Evolutionary conservation across 2,113 vertebrate species (phyloP).

Genomic region (Desmodus rotundus): DNA sequence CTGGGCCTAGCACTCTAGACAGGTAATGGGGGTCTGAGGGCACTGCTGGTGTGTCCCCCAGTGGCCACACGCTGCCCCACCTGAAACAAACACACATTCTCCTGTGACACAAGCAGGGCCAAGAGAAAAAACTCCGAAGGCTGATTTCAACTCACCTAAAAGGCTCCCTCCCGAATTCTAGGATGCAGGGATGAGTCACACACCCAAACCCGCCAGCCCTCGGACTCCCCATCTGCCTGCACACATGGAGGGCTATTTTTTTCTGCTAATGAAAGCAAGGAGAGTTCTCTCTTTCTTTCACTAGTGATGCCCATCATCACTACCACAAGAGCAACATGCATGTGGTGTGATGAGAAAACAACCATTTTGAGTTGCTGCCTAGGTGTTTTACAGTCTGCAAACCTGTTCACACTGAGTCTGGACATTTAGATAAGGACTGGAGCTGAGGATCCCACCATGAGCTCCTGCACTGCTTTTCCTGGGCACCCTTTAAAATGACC

Average conservation of each 20-base stretch:
- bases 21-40: neutral
- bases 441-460: neutral
- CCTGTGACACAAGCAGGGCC: neutral
- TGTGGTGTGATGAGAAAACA: neutral
- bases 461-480: neutral
- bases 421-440: neutral
- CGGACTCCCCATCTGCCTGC: neutral
- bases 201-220: too few species aligned
- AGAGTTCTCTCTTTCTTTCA: neutral
- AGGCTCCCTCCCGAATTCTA: neutral
- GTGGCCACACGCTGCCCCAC: neutral
- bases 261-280: neutral
- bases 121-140: neutral
- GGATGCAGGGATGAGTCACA: neutral
- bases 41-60: neutral
- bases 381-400: neutral
- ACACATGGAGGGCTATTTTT: neutral
- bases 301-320: neutral
- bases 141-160: neutral
- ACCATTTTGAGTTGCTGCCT: neutral
- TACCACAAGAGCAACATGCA: neutral
- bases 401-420: neutral
- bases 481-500: neutral
- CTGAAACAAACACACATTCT: neutral
- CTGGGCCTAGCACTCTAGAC: neutral